Evolutionary conservation across 2,888 invertebrate genomes (phyloP), one percentile per base, ranked within the genome.

Genomic region (Tholera decimalis): DNA sequence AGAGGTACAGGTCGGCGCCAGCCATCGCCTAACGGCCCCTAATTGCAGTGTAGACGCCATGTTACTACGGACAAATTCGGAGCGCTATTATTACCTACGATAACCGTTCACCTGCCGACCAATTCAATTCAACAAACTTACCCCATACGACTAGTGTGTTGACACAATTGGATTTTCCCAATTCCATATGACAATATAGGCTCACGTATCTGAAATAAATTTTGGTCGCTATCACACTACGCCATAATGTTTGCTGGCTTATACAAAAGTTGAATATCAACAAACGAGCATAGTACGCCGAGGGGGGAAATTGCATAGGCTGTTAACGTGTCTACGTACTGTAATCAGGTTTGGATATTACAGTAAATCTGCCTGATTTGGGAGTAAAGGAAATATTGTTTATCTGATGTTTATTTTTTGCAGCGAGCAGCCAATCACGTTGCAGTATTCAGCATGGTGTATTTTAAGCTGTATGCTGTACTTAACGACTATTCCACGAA

Each of bases 131-230:
- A 71, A 83, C 85, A 86, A 88, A 86, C 85, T 87, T 88, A 87
- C 81, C 76, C 79, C 57, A 75, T 70, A 85, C 87, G 79, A 85
- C 77, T 78, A 80, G 71, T 78, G 82, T 88, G 85, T 88, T 87
- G 88, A 87, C 86, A 87, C 89, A 88, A 91, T 91, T 91, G 91
- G 90, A 86, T 90, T 92, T 91, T 85, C 90, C 91, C 89, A 89
- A 90, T 90, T 89, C 83, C 85, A 85, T 88, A 86, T 86, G 86
- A 87, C 86, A 89, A 87, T 86, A 86, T 85, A 83, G 80, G 82
- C 83, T 77, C 84, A 85, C 87, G 85, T 85, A 84, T 83, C 81
- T 83, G 85, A 87, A 86, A 88, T 88, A 89, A 85, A 89, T 88
- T 88, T 85, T 83, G 82, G 82, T 77, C 67, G 79, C 77, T 83